These are phyloP conservation scores for Macrochelys suwanniensis DNA, from an alignment of 2,797 vertebrate species.

Conservation along the genomic window DNA sequence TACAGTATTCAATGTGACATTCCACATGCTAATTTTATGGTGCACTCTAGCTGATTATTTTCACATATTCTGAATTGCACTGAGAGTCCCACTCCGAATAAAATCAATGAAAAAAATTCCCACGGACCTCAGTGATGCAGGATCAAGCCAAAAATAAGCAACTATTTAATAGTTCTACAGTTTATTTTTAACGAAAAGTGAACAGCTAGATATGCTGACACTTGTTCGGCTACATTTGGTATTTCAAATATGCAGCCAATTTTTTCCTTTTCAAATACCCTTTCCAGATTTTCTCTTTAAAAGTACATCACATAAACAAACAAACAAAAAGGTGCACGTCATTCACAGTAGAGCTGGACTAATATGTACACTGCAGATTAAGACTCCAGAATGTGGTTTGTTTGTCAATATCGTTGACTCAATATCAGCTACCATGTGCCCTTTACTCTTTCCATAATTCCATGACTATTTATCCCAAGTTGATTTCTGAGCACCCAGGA, in stretches of 20 bases:
- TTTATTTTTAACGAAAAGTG: conserved; percentile 19
- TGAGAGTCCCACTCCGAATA: not conserved
- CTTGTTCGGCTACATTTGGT: not conserved
- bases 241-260: conserved; percentile 17
- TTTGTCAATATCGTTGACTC: not conserved
- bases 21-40: not conserved
- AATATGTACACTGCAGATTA: not conserved
- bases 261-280: not conserved
- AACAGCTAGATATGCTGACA: not conserved
- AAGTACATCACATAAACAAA: not conserved
- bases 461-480: not conserved
- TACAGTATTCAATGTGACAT: not conserved
- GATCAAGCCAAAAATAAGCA: not conserved
- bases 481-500: not conserved
- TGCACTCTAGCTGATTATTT: not conserved
- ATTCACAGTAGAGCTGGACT: not conserved
- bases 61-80: not conserved
- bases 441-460: not conserved
- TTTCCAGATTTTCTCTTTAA: not conserved
- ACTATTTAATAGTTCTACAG: not conserved
- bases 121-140: not conserved
- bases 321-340: not conserved
- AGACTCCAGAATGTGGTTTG: not conserved
- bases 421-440: not conserved
- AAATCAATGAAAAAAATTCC: not conserved